Evolutionary conservation across 2,888 invertebrate genomes (phyloP), one percentile per base, ranked within the genome.

Genomic region (Autographa pulchrina): DNA sequence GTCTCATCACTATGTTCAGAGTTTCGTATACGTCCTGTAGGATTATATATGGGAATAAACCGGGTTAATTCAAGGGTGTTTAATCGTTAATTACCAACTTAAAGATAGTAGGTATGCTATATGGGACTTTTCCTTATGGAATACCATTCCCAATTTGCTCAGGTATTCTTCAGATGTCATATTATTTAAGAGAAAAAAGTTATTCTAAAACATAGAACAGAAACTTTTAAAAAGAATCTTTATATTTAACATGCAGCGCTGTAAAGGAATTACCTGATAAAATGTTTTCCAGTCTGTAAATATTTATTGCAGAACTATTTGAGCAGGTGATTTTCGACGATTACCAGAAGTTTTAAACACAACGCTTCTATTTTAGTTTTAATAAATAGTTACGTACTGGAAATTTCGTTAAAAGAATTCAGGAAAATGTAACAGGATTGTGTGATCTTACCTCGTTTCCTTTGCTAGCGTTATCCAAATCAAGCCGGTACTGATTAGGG

Each of bases 1-100:
- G 97, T 52, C 99, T 97, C 97, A 99, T 98, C 71, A 99, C 97
- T 65, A 99, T 98, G 92, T 99, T 99, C 93, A 99, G 99, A 14
- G 98, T 97, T 88, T 98, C 98, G 92, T 99, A 98, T 0, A 98
- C 97, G 90, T 98, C 98, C 97, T 96, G 80, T 59, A 9, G 18
- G 11, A 11, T 8, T 1, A 35, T 11, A 38, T 1, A 11, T 0
- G 0, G 8, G 11, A 41, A 43, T 16, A 43, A 16, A 43, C 16
- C 13, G 1, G 14, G 41, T n/a, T n/a, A n/a, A n/a, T n/a, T n/a
- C n/a, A n/a, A n/a, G n/a, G n/a, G n/a, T n/a, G n/a, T n/a, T n/a
- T n/a, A n/a, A n/a, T n/a, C n/a, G n/a, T n/a, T n/a, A n/a, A n/a
- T n/a, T n/a, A n/a, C n/a, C n/a, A n/a, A n/a, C n/a, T n/a, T n/a